Percentiles rank a stretch among this genome's conserved stretches.
These are phyloP conservation scores for Acanthurus lineatus DNA, from an alignment of 2,797 vertebrate genomes.

Conservation along the genomic window DNA sequence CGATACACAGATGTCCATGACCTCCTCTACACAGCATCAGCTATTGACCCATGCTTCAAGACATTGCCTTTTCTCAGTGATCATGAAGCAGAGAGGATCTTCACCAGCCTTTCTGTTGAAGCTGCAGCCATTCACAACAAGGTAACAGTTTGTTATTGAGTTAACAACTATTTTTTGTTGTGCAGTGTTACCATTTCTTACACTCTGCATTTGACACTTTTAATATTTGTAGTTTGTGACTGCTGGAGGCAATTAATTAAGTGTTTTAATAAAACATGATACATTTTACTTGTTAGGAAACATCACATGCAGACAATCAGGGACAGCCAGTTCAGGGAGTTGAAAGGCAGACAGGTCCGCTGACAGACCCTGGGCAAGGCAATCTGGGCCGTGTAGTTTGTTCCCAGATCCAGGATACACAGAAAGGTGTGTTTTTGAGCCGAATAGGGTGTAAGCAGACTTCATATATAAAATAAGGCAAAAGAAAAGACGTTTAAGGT, in stretches of 20 bases:
- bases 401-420: too few species aligned
- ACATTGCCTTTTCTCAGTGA: slow-evolving; percentile 19
- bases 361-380: not conserved
- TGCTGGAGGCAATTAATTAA: too few species aligned
- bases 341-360: not conserved
- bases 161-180: too few species aligned
- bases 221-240: too few species aligned
- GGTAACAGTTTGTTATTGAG: not conserved
- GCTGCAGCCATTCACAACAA: slow-evolving; percentile 1
- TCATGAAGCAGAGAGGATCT: not conserved
- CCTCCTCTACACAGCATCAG: slow-evolving; percentile 1
- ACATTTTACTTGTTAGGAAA: too few species aligned
- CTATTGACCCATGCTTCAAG: slow-evolving; percentile 7
- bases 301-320: not conserved
- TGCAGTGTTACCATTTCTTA: too few species aligned
- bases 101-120: not conserved
- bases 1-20: not conserved
- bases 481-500: not conserved
- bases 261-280: too few species aligned
- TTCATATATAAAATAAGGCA: not conserved
- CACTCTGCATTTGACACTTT: not conserved
- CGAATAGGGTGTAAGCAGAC: not conserved
- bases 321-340: not conserved
- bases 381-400: too few species aligned
- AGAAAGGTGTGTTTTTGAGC: not conserved